Percentiles rank a stretch among this genome's conserved stretches.
Evolutionary conservation across 2,113 vertebrate genomes (phyloP).

Genomic region (Glaucidium brasilianum): DNA sequence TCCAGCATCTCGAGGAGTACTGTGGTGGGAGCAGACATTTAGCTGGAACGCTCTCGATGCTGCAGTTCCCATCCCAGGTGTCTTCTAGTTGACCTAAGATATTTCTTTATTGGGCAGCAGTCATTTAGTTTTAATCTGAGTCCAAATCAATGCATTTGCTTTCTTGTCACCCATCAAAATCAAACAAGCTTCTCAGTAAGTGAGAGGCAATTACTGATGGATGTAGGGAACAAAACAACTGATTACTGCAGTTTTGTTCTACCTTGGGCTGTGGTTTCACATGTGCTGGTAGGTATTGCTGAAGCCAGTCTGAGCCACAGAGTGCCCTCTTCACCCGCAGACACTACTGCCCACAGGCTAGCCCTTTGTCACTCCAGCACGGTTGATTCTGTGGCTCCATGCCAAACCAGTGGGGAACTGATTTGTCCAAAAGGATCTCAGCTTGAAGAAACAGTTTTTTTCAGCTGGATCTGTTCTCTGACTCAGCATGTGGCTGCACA

Average conservation of each 20-base stretch:
- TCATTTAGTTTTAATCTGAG: neutral
- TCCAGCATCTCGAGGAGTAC: neutral
- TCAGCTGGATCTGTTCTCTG: neutral
- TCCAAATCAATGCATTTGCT: neutral
- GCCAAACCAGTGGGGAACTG: neutral
- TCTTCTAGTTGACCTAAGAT: neutral
- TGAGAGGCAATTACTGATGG: neutral
- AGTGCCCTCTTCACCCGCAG: neutral
- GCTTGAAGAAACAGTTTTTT: neutral
- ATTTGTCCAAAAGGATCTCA: neutral
- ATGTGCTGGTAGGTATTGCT: neutral
- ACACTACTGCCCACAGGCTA: neutral
- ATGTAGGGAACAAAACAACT: neutral
- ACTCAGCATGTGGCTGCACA: neutral
- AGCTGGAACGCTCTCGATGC: neutral
- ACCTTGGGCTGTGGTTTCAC: neutral
- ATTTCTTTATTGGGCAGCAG: neutral
- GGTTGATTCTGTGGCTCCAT: neutral
- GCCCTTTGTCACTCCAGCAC: neutral
- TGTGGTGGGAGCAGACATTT: neutral
- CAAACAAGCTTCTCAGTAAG: neutral
- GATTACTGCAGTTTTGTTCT: neutral
- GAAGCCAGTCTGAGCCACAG: neutral
- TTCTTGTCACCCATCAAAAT: neutral
- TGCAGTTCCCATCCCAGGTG: neutral